Percentiles rank a stretch among this genome's conserved stretches.
These are phyloP conservation scores for Crotalus viridis DNA, from an alignment of 2,113 vertebrate genomes.

Conservation along the genomic window DNA sequence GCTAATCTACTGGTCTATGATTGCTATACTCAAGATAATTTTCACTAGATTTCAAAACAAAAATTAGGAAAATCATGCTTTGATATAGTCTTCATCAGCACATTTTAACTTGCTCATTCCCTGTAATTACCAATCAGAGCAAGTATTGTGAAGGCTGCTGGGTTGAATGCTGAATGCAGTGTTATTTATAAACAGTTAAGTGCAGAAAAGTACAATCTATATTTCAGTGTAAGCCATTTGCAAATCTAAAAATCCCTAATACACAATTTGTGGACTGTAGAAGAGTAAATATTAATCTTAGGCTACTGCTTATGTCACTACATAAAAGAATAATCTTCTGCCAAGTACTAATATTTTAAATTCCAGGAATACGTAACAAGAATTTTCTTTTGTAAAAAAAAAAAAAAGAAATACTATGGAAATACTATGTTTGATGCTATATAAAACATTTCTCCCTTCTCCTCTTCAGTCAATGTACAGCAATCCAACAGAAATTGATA, in stretches of 20 bases:
- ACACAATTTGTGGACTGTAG: constrained; percentile 57
- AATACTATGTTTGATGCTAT: not conserved
- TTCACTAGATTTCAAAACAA: constrained; percentile 34
- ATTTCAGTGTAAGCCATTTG: constrained; percentile 52
- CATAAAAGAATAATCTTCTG: constrained; percentile 59
- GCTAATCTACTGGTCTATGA: not conserved
- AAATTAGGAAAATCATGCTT: constrained; percentile 29
- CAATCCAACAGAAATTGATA: not conserved
- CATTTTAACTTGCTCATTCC: constrained; percentile 32
- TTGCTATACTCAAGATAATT: constrained; percentile 7
- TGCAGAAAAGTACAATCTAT: constrained; percentile 55
- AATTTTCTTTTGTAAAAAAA: not conserved
- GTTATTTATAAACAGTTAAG: constrained; percentile 62
- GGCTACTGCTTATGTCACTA: constrained; percentile 54
- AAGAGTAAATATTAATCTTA: constrained; percentile 60
- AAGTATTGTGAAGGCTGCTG: constrained; percentile 29
- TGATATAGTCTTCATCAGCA: constrained; percentile 24
- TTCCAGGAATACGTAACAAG: constrained; percentile 19
- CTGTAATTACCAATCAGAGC: constrained; percentile 32
- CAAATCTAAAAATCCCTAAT: constrained; percentile 52
- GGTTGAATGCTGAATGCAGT: constrained; percentile 29
- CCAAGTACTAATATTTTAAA: constrained; percentile 49
- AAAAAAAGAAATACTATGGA: not conserved
- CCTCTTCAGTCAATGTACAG: not conserved
- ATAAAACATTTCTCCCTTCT: not conserved